phyloP scores from a whole-genome alignment of 2,113 vertebrate species.

The Lepus americanus region DNA sequence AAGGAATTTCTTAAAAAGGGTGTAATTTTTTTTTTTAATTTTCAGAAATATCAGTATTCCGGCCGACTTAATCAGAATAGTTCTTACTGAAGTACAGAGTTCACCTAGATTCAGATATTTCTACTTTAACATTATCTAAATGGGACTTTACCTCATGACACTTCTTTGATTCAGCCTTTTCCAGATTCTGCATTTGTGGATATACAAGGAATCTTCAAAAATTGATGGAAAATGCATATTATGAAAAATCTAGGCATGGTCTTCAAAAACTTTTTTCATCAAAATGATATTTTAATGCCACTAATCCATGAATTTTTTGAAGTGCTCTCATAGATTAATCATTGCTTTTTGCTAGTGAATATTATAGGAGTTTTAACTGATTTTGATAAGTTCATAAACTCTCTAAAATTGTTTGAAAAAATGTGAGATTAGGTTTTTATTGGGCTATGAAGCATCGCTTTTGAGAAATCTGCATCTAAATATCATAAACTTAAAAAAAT shows the following conservation, averaged over 20 bases:
- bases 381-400: neutral
- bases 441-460: neutral
- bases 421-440: neutral
- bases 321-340: too few relatives aligned
- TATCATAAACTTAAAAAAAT: neutral
- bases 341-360: too few relatives aligned
- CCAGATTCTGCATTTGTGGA: neutral
- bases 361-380: neutral
- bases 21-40: neutral
- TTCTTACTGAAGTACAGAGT: neutral
- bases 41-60: conserved; percentile 44
- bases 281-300: too few relatives aligned
- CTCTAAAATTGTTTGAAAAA: conserved; percentile 13
- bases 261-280: too few relatives aligned
- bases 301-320: too few relatives aligned
- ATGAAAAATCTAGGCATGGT: too few relatives aligned
- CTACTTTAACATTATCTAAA: conserved; percentile 2
- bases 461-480: conserved; percentile 23
- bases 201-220: neutral
- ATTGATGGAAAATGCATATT: too few relatives aligned
- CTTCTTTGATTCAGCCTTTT: conserved; percentile 25
- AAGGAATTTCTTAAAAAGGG: conserved; percentile 6
- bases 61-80: neutral
- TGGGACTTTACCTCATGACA: neutral
- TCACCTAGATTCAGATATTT: neutral